These are phyloP conservation scores for Chloebia gouldiae DNA, from an alignment of 2,113 vertebrate genomes.

Conservation along the genomic window DNA sequence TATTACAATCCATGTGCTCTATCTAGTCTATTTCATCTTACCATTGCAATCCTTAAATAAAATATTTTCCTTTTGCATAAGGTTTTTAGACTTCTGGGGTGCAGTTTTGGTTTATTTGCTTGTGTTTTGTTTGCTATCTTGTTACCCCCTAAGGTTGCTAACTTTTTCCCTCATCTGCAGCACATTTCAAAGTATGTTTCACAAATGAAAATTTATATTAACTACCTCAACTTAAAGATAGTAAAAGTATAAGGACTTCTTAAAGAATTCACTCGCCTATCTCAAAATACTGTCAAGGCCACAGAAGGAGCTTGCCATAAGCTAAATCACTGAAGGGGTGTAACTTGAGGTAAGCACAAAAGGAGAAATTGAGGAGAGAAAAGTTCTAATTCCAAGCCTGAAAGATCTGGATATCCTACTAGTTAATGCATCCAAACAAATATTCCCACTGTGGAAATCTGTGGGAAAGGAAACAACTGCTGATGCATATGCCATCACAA, in stretches of 20 bases:
- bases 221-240: background rate
- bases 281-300: background rate
- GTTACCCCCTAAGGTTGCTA: background rate
- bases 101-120: background rate
- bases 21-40: background rate
- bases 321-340: background rate
- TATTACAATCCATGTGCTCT: background rate
- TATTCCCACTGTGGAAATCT: background rate
- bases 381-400: background rate
- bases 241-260: background rate
- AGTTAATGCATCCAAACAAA: background rate
- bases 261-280: background rate
- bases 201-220: background rate
- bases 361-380: background rate
- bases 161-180: background rate
- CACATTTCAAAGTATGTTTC: background rate
- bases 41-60: background rate
- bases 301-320: accelerated
- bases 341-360: background rate
- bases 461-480: background rate
- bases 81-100: background rate
- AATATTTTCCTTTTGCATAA: background rate
- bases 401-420: background rate
- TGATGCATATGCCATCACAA: background rate
- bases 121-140: background rate